Evolutionary conservation across 1,140 invertebrate species (phyloP).

Genomic region (Eulimnadia texana): DNA sequence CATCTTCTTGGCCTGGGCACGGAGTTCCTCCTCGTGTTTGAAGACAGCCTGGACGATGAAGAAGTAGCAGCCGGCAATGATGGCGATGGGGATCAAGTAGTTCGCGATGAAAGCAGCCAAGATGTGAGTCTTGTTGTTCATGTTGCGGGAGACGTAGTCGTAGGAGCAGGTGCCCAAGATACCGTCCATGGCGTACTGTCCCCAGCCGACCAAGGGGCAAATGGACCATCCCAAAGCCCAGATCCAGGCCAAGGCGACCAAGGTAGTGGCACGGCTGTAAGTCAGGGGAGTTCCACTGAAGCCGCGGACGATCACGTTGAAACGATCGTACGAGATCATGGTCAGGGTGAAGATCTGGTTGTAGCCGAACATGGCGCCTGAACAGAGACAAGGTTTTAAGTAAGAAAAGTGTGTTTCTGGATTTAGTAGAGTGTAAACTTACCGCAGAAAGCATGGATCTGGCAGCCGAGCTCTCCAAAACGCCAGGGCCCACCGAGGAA

Average conservation of each 20-base stretch:
- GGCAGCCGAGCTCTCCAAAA: conserved; percentile 20
- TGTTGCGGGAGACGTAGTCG: conserved; percentile 22
- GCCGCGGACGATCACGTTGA: conserved; percentile 27
- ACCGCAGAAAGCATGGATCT: conserved; percentile 20
- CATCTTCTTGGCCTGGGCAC: conserved; percentile 68
- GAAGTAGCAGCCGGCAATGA: conserved; percentile 30
- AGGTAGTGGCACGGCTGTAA: conserved; percentile 18
- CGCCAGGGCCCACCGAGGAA: conserved; percentile 20
- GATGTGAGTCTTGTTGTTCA: conserved; percentile 20
- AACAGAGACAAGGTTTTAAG: no score
- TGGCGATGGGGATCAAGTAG: conserved; percentile 21
- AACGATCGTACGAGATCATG: conserved; percentile 26
- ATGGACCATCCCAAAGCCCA: conserved; percentile 23
- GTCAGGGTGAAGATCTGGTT: conserved; percentile 24
- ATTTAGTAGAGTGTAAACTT: no score
- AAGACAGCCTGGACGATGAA: conserved; percentile 33
- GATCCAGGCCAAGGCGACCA: conserved; percentile 24
- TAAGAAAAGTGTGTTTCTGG: no score
- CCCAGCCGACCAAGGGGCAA: conserved; percentile 26
- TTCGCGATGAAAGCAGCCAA: conserved; percentile 20
- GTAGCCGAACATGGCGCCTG: conserved; percentile 24
- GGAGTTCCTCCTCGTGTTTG: conserved; percentile 31
- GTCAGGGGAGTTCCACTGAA: conserved; percentile 24
- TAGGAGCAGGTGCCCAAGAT: conserved; percentile 21
- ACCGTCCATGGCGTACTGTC: conserved; percentile 18